Evolutionary conservation across 1,140 invertebrate species (phyloP).

Genomic region (Spodoptera litura): DNA sequence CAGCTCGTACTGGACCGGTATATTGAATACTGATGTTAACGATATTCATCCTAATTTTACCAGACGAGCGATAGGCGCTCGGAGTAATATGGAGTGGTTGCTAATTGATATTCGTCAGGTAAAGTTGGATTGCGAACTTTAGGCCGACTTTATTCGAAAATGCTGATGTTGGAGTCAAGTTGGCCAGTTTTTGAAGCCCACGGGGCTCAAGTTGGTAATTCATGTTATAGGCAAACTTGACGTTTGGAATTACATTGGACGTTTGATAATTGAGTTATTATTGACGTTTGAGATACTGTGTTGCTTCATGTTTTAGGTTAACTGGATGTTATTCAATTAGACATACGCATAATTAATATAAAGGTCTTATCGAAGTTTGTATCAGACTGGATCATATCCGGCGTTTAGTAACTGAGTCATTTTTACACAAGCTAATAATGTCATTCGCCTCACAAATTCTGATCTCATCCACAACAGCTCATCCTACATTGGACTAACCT

Average conservation of each 20-base stretch:
- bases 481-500: neutral
- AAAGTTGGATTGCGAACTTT: conserved; percentile 32
- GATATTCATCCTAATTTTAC: conserved; percentile 31
- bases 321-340: neutral
- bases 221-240: conserved; percentile 27
- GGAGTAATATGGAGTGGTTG: conserved; percentile 10
- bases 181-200: conserved; percentile 36
- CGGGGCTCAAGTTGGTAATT: conserved; percentile 31
- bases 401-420: too few species aligned
- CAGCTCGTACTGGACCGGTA: neutral
- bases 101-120: conserved; percentile 48
- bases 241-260: conserved; percentile 29
- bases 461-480: neutral
- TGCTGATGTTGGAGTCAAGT: conserved; percentile 26
- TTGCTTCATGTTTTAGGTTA: neutral
- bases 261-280: conserved; percentile 41
- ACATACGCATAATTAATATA: too few species aligned
- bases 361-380: too few species aligned
- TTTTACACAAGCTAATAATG: too few species aligned
- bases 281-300: conserved; percentile 16
- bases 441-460: too few species aligned
- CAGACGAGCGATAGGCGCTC: conserved; percentile 28
- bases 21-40: conserved; percentile 43
- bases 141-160: conserved; percentile 3
- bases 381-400: too few species aligned